Conservation (phyloP, 2,797 vertebrate species). For the Premnoplex brunnescens region DNA sequence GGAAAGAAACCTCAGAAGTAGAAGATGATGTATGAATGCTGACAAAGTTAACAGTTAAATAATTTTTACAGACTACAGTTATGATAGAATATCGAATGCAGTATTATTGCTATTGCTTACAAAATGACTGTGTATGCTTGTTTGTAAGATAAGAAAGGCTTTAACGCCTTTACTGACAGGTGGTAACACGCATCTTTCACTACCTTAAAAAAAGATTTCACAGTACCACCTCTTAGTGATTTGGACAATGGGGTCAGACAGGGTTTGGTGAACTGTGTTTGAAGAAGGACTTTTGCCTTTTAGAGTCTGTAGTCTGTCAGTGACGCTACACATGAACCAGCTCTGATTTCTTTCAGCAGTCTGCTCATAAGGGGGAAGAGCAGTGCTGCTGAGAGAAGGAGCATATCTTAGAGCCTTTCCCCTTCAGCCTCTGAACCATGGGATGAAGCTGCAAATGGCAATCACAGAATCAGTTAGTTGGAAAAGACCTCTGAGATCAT, state of each 20-base stretch:
- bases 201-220: not conserved
- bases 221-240: not conserved
- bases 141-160: not conserved
- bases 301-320: not conserved
- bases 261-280: not conserved
- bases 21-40: not conserved
- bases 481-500: not conserved
- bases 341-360: not conserved
- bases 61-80: not conserved
- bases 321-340: not conserved
- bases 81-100: not conserved
- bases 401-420: not conserved
- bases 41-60: not conserved
- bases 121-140: not conserved
- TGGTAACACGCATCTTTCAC: not conserved
- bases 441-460: not conserved
- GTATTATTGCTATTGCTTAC: not conserved
- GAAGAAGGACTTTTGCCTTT: not conserved
- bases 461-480: not conserved
- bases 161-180: not conserved
- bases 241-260: not conserved
- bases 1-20: not conserved
- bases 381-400: not conserved
- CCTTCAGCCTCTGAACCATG: not conserved
- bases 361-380: not conserved